Evolutionary conservation across 2,888 invertebrate genomes (phyloP), one percentile per base, ranked within the genome.

Genomic region (Halictus ligatus): DNA sequence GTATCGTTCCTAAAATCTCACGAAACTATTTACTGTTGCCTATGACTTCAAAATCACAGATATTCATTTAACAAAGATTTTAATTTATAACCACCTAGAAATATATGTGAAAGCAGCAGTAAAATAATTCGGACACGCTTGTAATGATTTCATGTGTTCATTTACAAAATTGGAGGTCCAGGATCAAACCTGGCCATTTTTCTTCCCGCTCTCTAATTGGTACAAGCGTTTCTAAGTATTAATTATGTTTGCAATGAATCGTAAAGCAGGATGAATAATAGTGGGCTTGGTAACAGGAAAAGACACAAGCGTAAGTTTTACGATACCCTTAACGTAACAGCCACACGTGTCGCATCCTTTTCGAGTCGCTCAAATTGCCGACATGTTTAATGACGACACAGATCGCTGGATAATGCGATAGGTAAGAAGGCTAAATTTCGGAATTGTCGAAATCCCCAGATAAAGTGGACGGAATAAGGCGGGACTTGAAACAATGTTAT

Each of bases 401-500:
- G 25, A 43, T 48, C 21, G 3, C 18, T 6, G 46, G 18, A 18
- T 79, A 48, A 40, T 69, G 40, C 21, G 69, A 69, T 46, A 67
- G 35, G 72, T 58, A 46, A 64, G 54, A 4, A 10, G 1, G 25
- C n/a, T 72, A 64, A 72, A 82, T 75, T 76, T 82, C 60, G 29
- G 35, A 64, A 74, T 75, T 67, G 67, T 15, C 25, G 67, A 40
- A 67, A 80, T 60, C 21, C 75, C 54, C 48, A n/a, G 29, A 58
- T 78, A 60, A 73, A 73, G 35, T 13, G 29, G 35, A 64, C 48
- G 25, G 43, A 77, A 50, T 18, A 75, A 43, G 18, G 18, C 43
- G 73, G 46, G 69, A 60, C n/a, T n/a, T 25, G 75, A 43, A 67
- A 75, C 81, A 71, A 81, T 74, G 75, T 84, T 25, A 40, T 69